A percentile compares a stretch with the other conserved stretches of the same genome.
Evolutionary conservation across 2,113 vertebrate species (phyloP).

Genomic region (Leucosticte australis): DNA sequence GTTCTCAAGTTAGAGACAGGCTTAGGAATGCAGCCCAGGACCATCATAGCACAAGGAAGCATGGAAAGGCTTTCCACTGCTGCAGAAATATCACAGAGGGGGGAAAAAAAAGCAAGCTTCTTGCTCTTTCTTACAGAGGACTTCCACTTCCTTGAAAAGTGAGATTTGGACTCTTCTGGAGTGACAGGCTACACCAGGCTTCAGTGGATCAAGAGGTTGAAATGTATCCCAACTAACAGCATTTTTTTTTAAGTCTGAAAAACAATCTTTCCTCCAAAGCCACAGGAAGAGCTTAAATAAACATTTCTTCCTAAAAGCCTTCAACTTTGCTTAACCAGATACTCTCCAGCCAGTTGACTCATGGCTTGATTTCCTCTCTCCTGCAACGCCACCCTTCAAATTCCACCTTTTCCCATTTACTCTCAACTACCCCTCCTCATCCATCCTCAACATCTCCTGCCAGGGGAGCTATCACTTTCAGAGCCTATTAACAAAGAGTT

Average conservation of each 20-base stretch:
- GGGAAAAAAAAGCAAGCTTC: neutral
- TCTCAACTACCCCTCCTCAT: neutral
- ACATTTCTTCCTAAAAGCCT: constrained; percentile 51
- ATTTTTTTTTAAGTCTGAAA: neutral
- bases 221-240: constrained; percentile 24
- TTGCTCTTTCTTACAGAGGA: neutral
- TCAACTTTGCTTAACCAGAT: constrained; percentile 55
- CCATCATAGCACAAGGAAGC: neutral
- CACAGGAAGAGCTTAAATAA: constrained; percentile 57
- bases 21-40: neutral
- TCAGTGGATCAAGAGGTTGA: constrained; percentile 39
- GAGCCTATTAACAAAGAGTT: neutral
- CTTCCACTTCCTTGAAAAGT: neutral
- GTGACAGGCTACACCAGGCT: neutral
- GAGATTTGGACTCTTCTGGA: neutral
- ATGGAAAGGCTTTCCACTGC: neutral
- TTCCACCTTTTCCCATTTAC: neutral
- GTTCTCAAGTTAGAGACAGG: neutral
- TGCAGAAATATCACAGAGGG: neutral
- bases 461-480: neutral
- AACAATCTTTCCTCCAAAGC: constrained; percentile 45
- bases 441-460: neutral
- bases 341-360: constrained; percentile 51
- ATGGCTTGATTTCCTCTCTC: constrained; percentile 23
- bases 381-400: neutral